Evolutionary conservation across 2,888 invertebrate species (phyloP).

Genomic region (Heliconius charithonia): DNA sequence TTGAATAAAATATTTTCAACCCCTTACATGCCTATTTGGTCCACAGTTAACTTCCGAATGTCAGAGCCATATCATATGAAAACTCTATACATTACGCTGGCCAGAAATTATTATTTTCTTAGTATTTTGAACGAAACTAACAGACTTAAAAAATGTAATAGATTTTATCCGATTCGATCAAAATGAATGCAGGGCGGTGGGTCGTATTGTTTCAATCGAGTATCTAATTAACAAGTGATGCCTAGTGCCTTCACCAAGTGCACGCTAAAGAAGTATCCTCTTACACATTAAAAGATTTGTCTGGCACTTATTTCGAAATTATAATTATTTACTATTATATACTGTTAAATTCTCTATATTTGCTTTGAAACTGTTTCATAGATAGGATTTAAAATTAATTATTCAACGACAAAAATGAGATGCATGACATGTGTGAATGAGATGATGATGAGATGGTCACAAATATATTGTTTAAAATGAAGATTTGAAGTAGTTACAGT

Average conservation of each 20-base stretch:
- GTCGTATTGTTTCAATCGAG: slow-evolving; percentile 65
- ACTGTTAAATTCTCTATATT: slow-evolving; percentile 10
- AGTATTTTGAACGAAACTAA: slow-evolving; percentile 50
- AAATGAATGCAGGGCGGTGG: slow-evolving; percentile 53
- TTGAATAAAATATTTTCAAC: slow-evolving; percentile 25
- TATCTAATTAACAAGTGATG: slow-evolving; percentile 62
- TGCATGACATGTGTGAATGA: slow-evolving; percentile 29
- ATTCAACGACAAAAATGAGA: slow-evolving; percentile 25
- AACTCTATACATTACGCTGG: slow-evolving; percentile 41
- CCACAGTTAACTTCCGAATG: slow-evolving; percentile 34
- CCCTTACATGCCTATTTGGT: slow-evolving; percentile 29
- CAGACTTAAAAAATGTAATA: slow-evolving; percentile 46
- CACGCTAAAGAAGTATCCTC: slow-evolving; percentile 51
- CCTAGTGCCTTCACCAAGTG: slow-evolving; percentile 70
- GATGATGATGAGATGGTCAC: not conserved
- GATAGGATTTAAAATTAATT: slow-evolving; percentile 32
- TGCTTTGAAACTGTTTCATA: slow-evolving; percentile 26
- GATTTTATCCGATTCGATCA: slow-evolving; percentile 48
- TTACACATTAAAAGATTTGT: slow-evolving; percentile 40
- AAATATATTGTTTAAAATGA: slow-evolving; percentile 27
- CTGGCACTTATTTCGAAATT: slow-evolving; percentile 40
- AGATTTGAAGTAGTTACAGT: slow-evolving; percentile 3
- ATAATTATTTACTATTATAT: slow-evolving; percentile 18
- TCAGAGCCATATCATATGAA: slow-evolving; percentile 47
- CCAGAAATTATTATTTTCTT: slow-evolving; percentile 50